Percentiles rank a stretch among this genome's conserved stretches.
Evolutionary conservation across 2,888 invertebrate genomes (phyloP).

Genomic region (Mimachlamys varia): DNA sequence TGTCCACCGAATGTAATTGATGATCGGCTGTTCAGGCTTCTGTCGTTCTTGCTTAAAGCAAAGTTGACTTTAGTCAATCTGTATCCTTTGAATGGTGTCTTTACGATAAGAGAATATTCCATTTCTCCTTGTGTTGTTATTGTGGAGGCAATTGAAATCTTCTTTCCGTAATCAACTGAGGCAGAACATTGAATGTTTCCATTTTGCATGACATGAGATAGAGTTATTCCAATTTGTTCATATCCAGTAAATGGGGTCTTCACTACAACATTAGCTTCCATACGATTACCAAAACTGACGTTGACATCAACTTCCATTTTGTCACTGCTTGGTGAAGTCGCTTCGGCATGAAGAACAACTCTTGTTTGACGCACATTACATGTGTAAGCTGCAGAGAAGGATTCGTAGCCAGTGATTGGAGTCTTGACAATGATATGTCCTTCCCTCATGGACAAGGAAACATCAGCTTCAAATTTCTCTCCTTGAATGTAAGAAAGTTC

Average conservation of each 20-base stretch:
- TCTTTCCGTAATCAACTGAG: neutral
- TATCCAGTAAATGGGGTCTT: constrained; percentile 43
- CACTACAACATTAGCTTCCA: constrained; percentile 32
- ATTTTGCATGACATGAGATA: neutral
- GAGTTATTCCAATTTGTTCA: constrained; percentile 12
- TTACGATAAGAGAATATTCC: constrained; percentile 48
- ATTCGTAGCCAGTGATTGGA: constrained; percentile 40
- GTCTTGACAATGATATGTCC: constrained; percentile 41
- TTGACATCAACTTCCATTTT: constrained; percentile 41
- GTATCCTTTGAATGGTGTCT: constrained; percentile 62
- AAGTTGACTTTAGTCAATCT: constrained; percentile 47
- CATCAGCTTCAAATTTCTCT: constrained; percentile 43
- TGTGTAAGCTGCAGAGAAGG: constrained; percentile 39
- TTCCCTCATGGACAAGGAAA: constrained; percentile 21
- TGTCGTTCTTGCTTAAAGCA: constrained; percentile 43
- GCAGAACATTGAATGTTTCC: constrained; percentile 13
- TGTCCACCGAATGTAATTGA: constrained; percentile 44
- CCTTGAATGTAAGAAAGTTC: neutral
- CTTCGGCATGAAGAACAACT: constrained; percentile 49
- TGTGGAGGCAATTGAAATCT: neutral
- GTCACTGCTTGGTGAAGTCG: constrained; percentile 39
- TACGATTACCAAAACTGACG: neutral
- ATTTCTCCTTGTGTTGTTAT: neutral
- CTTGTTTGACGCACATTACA: constrained; percentile 40
- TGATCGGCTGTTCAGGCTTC: constrained; percentile 48